phyloP scores from a whole-genome alignment of 2,888 invertebrate genomes.

The Drosophila suboccidentalis region DNA sequence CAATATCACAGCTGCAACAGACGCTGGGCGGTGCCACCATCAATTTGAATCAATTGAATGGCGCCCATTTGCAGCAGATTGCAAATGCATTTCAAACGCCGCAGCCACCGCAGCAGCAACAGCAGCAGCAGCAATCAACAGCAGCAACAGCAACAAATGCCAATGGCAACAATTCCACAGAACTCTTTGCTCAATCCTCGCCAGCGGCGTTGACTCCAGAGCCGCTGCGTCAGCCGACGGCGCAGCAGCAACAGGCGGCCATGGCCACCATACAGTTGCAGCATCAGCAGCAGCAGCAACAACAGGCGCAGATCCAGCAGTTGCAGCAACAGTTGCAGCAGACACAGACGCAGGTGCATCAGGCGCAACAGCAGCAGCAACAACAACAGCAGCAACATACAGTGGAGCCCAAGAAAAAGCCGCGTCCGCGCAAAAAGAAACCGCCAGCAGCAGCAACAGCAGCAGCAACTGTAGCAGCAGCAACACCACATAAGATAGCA shows the following conservation, averaged over 20 bases:
- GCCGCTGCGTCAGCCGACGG: conserved; percentile 82
- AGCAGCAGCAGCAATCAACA: conserved; percentile 24
- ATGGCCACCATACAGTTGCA: conserved; percentile 80
- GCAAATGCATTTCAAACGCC: conserved; percentile 84
- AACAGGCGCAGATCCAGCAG: conserved; percentile 72
- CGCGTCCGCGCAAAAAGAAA: conserved; percentile 81
- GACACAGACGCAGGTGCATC: conserved; percentile 72
- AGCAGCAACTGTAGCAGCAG: conserved; percentile 22
- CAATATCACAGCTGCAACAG: conserved; percentile 85
- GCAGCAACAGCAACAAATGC: conserved; percentile 3
- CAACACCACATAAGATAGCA: conserved; percentile 58
- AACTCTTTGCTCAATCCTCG: conserved; percentile 77
- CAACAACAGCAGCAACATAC: conserved; percentile 53
- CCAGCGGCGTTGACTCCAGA: conserved; percentile 83
- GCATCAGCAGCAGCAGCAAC: conserved; percentile 79
- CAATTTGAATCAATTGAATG: conserved; percentile 84
- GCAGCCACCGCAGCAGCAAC: conserved; percentile 69
- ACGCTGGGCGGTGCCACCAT: conserved; percentile 83
- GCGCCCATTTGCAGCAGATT: conserved; percentile 84
- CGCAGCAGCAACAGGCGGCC: conserved; percentile 72
- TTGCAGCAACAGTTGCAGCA: conserved; percentile 71
- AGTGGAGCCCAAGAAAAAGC: conserved; percentile 73
- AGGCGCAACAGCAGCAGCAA: conserved; percentile 58
- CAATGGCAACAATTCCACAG: conserved; percentile 44
- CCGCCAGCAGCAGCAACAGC: conserved; percentile 45